Percentiles rank a stretch among this genome's conserved stretches.
Conservation (phyloP, 2,888 invertebrate species). For the Rotaria macrura region DNA sequence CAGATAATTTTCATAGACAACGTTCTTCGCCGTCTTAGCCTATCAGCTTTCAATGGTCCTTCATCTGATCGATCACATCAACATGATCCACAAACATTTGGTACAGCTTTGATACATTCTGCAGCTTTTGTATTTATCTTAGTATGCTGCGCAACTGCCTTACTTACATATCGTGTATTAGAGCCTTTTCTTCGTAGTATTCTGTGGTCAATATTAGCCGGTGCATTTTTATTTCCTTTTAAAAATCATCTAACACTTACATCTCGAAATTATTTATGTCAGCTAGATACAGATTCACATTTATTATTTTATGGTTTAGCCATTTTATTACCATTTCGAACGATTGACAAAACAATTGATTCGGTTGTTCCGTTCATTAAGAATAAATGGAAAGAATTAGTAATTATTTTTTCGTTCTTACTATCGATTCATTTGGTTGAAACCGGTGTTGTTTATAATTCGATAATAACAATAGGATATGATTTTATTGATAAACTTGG, state of each 20-base stretch:
- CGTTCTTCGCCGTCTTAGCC: background rate
- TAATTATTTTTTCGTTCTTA: background rate
- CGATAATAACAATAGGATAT: background rate
- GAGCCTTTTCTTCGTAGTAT: constrained; percentile 25
- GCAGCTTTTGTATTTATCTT: background rate
- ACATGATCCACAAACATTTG: background rate
- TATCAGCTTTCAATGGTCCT: background rate
- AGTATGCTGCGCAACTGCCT: background rate
- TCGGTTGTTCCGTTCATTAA: background rate
- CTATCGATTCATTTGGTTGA: background rate
- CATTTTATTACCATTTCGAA: constrained; percentile 20
- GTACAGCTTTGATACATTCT: background rate
- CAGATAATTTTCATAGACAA: background rate
- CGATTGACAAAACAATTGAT: constrained; percentile 17
- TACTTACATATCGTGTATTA: background rate
- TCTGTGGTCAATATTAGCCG: constrained; percentile 29
- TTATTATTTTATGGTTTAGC: background rate
- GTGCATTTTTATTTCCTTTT: constrained; percentile 29
- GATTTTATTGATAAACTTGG: background rate
- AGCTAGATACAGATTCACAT: constrained; percentile 18
- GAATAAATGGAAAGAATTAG: background rate
- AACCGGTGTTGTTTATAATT: background rate
- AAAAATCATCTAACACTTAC: constrained; percentile 28
- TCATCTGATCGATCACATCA: background rate
- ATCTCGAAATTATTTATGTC: background rate